These are phyloP conservation scores for Xenopus borealis DNA, from an alignment of 2,113 vertebrate species.

Conservation along the genomic window DNA sequence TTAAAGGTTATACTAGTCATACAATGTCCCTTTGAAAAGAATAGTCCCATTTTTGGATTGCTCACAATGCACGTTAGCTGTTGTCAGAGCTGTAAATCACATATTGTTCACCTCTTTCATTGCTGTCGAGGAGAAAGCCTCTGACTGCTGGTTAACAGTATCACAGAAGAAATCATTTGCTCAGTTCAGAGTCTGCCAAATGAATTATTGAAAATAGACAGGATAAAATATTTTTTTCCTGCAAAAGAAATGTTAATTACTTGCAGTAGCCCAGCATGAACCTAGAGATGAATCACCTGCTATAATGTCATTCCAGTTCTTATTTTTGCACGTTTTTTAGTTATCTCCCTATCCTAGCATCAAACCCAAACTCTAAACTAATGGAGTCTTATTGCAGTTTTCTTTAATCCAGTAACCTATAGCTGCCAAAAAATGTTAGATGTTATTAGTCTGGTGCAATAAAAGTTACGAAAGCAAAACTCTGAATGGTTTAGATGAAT, in stretches of 20 bases:
- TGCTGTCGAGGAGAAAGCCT: constrained; percentile 21
- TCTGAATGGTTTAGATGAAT: too few species aligned
- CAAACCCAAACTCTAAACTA: too few species aligned
- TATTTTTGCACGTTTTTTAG: too few species aligned
- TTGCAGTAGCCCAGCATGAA: neutral
- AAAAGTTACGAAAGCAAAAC: too few species aligned
- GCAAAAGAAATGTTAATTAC: neutral
- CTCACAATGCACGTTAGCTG: constrained; percentile 33
- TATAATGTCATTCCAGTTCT: too few species aligned
- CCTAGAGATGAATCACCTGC: neutral
- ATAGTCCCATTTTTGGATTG: constrained; percentile 40
- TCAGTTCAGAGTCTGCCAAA: constrained; percentile 7
- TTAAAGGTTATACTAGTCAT: constrained; percentile 25
- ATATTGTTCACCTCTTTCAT: constrained; percentile 34
- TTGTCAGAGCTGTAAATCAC: constrained; percentile 39
- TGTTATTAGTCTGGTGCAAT: too few species aligned
- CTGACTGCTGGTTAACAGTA: constrained; percentile 16
- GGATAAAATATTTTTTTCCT: constrained; percentile 2
- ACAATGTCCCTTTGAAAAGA: constrained; percentile 28
- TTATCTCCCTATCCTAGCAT: too few species aligned
- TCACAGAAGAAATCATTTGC: neutral
- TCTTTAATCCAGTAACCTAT: too few species aligned
- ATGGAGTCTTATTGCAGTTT: too few species aligned
- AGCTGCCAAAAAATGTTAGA: too few species aligned
- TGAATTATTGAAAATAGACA: neutral